phyloP scores from a whole-genome alignment of 2,797 vertebrate species.

The Pangasius mekongensis region DNA sequence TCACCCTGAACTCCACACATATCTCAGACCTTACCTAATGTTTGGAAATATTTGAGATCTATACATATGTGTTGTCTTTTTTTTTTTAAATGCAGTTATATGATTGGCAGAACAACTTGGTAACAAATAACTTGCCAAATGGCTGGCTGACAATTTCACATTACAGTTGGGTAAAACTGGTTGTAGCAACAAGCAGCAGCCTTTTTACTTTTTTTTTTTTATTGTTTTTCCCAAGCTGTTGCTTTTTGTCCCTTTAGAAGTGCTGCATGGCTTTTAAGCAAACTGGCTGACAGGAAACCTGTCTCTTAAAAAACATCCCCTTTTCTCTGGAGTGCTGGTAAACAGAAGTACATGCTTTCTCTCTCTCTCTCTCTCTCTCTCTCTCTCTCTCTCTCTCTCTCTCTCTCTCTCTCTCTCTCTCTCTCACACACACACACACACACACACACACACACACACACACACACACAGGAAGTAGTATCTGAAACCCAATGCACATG shows the following conservation, averaged over 20 bases:
- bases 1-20: background rate
- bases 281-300: slow-evolving; percentile 48
- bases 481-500: background rate
- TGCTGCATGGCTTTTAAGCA: slow-evolving; percentile 21
- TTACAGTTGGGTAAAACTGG: background rate
- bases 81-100: background rate
- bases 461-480: slow-evolving; percentile 15
- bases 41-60: background rate
- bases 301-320: slow-evolving; percentile 53
- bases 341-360: slow-evolving; percentile 2
- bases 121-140: background rate
- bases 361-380: slow-evolving; percentile 1
- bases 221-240: slow-evolving; percentile 38
- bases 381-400: slow-evolving; percentile 44
- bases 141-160: background rate
- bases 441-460: background rate
- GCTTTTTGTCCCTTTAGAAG: slow-evolving; percentile 35
- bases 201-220: background rate
- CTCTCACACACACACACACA: background rate
- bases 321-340: slow-evolving; percentile 42
- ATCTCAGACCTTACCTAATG: background rate
- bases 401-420: slow-evolving; percentile 45
- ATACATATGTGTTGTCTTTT: too few relatives aligned
- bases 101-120: background rate
- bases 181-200: background rate